phyloP scores from a whole-genome alignment of 1,140 invertebrate genomes.

The Rhynchophorus ferrugineus region DNA sequence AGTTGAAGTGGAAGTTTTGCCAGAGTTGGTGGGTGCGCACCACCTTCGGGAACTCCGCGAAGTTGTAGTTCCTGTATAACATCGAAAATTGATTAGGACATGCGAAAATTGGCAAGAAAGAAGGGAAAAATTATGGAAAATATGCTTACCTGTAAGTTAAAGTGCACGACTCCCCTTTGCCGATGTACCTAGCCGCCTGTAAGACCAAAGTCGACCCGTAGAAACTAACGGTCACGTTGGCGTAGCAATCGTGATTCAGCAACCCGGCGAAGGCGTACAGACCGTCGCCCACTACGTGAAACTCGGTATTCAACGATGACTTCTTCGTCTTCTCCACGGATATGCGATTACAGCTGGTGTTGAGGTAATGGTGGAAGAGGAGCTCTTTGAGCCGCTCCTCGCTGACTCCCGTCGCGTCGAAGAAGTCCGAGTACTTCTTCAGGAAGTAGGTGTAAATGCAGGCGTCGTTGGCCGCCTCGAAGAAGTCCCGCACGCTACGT shows the following conservation, averaged over 20 bases:
- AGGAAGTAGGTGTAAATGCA: conserved; percentile 14
- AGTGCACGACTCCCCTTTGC: conserved; percentile 11
- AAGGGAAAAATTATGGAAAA: background rate
- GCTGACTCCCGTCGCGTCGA: conserved; percentile 3
- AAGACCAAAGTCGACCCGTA: conserved; percentile 8
- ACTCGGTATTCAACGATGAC: conserved; percentile 14
- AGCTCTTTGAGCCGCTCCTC: conserved; percentile 14
- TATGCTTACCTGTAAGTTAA: conserved; percentile 10
- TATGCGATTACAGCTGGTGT: conserved; percentile 10
- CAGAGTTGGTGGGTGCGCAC: conserved; percentile 15
- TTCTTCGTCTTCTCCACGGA: conserved; percentile 16
- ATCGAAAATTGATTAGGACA: background rate
- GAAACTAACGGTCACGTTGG: conserved; percentile 9
- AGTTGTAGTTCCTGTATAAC: conserved; percentile 18
- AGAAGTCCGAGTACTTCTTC: conserved; percentile 18
- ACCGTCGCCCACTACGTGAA: conserved; percentile 14
- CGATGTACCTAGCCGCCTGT: conserved; percentile 12
- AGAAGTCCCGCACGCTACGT: conserved; percentile 13
- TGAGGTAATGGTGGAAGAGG: conserved; percentile 17
- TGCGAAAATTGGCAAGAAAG: background rate
- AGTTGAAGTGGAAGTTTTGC: conserved; percentile 79
- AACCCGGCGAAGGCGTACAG: conserved; percentile 16
- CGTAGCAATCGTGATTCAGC: conserved; percentile 16
- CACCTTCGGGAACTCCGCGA: conserved; percentile 19
- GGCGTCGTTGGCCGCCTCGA: conserved; percentile 17